Evolutionary conservation across 2,113 vertebrate genomes (phyloP), one percentile per base, ranked within the genome.

Genomic region (Taurulus bubalis): DNA sequence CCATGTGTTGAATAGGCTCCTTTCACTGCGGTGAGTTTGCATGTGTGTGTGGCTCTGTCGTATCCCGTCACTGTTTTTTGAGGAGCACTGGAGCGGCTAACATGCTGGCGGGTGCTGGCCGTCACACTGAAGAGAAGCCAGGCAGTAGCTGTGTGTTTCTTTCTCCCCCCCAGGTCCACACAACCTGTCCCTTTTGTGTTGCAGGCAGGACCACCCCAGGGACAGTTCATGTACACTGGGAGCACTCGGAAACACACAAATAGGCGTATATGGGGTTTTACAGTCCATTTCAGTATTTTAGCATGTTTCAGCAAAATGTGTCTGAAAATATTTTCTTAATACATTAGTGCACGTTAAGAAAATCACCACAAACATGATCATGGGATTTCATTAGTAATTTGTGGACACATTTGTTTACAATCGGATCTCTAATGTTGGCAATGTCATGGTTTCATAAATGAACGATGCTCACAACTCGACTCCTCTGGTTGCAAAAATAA

Each of bases 151-250:
- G 80, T 86, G 85, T 77, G 84, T 86, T 75, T 89, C 71, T 71
- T 66, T 85, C 79, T 79, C 71, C 80, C 62, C 30, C 76, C 75
- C 71, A 71, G 82, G 86, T 88, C 84, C 78, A 80, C 78, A 86
- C 88, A 91, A 92, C 89, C 89, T 92, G 90, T 88, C 83, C 65
- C 63, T 88, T 28, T 89, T 89, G 77, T 87, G 75, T 82, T 71
- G 73, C 40, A 64, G 53, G 71, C 70, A 75, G 69, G 85, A 80
- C 80, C 75, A 75, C 67, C 82, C 38, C 42, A 49, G 80, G 55
- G 28, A 65, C 47, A 7, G 36, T 59, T 59, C 12, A n/a, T 71
- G 62, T 56, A 47, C 70, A 84, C 34, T 72, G 75, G 77, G 24
- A 70, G 65, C 55, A 71, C 62, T 69, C 30, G 58, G 10, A 67